Evolutionary conservation across 2,797 vertebrate species (phyloP).

Genomic region (Pelochelys cantorii): DNA sequence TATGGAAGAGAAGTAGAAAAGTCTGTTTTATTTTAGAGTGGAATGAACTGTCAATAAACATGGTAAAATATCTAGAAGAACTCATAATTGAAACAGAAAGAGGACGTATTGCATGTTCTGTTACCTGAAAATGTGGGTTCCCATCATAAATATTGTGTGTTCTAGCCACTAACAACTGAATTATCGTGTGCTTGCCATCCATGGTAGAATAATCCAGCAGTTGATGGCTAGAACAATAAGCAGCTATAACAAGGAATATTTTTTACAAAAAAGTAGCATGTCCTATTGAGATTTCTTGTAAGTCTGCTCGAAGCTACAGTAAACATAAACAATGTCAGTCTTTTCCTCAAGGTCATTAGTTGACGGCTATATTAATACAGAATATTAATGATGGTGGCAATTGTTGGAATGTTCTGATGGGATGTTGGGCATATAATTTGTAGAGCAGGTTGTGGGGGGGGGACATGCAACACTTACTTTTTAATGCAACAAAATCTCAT

Average conservation of each 20-base stretch:
- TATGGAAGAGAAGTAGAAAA: neutral
- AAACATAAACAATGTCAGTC: neutral
- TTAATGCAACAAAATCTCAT: neutral
- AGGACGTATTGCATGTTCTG: constrained; percentile 3
- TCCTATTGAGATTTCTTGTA: neutral
- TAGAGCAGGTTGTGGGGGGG: neutral
- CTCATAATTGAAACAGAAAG: neutral
- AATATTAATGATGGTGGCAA: neutral
- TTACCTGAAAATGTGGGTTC: neutral
- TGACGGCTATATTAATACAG: neutral
- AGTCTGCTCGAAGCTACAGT: neutral
- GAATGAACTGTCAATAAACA: constrained; percentile 5
- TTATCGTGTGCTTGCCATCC: neutral
- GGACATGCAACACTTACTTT: neutral
- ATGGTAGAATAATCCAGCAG: neutral
- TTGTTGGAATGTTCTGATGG: fast-evolving
- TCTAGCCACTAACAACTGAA: neutral
- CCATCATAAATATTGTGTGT: neutral
- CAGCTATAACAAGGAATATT: neutral
- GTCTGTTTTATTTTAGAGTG: neutral
- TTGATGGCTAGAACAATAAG: neutral
- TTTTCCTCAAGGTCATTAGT: neutral
- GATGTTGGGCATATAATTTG: neutral
- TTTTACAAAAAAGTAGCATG: neutral
- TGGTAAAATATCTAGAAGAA: neutral